Percentiles rank a stretch among this genome's conserved stretches.
These are phyloP conservation scores for Brachionus koreanus DNA, from an alignment of 1,140 invertebrate species.

Conservation along the genomic window DNA sequence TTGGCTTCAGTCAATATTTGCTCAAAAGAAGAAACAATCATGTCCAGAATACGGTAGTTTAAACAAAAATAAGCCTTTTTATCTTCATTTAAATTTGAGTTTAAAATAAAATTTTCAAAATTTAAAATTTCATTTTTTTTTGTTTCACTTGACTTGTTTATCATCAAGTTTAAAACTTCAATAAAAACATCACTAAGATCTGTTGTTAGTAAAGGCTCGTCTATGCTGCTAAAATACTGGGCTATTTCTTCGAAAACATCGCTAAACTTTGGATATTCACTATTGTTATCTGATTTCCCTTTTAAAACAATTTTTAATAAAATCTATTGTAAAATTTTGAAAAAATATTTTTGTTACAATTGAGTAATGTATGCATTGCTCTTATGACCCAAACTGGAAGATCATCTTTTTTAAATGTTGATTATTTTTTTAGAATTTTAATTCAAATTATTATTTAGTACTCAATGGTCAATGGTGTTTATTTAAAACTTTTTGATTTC, in stretches of 20 bases:
- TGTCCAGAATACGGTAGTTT: background rate
- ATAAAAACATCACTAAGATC: conserved; percentile 18
- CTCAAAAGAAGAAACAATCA: background rate
- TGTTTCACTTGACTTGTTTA: background rate
- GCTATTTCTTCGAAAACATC: conserved; percentile 36
- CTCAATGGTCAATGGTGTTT: no score
- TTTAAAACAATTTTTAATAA: background rate
- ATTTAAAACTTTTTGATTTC: no score
- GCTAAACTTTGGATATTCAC: conserved; percentile 27
- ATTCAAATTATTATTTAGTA: no score
- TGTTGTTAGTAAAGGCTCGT: background rate
- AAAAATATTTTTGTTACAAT: background rate
- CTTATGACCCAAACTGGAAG: conserved; percentile 31
- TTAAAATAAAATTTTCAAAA: background rate
- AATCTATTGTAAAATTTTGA: background rate
- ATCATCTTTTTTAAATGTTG: background rate
- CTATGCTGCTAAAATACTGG: background rate
- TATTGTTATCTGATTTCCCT: conserved; percentile 28
- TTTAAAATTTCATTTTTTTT: background rate
- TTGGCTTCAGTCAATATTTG: background rate
- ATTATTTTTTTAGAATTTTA: no score
- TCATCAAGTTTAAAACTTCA: background rate
- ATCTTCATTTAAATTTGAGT: background rate
- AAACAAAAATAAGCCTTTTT: background rate
- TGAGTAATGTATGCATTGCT: conserved; percentile 37